Percentiles rank a stretch among this genome's conserved stretches.
These are phyloP conservation scores for Gisinianus flammeolus DNA, from an alignment of 2,888 invertebrate genomes.

Conservation along the genomic window DNA sequence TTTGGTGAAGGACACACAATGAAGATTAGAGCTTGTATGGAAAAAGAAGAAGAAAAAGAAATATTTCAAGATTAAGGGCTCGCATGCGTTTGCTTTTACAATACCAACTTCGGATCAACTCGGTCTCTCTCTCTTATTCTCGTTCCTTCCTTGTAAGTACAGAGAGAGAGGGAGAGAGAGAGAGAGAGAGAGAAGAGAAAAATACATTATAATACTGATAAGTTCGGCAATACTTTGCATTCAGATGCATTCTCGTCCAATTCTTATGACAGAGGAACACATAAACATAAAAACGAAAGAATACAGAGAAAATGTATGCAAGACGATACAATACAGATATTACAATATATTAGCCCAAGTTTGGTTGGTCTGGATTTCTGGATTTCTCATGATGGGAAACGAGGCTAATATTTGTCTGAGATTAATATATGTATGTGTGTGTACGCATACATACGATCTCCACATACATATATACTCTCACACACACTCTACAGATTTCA, in stretches of 20 bases:
- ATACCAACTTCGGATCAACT: neutral
- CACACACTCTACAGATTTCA: neutral
- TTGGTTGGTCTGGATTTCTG: neutral
- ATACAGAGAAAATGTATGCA: neutral
- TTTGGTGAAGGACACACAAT: constrained; percentile 36
- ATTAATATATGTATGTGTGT: neutral
- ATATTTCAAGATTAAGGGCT: constrained; percentile 38
- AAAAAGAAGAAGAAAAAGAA: constrained; percentile 27
- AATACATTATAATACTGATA: constrained; percentile 27
- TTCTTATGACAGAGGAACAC: constrained; percentile 18
- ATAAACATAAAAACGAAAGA: neutral
- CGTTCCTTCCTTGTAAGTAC: neutral
- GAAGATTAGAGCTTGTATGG: constrained; percentile 33
- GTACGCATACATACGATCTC: neutral
- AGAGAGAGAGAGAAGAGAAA: neutral
- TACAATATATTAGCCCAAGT: neutral
- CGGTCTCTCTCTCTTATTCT: neutral
- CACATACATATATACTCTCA: neutral
- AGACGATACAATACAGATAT: neutral
- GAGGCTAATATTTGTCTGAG: constrained; percentile 21
- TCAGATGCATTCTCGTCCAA: constrained; percentile 10
- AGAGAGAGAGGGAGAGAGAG: constrained; percentile 6
- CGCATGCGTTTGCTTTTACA: constrained; percentile 1
- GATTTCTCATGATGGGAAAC: constrained; percentile 19
- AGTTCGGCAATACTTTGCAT: constrained; percentile 18